phyloP scores from a whole-genome alignment of 2,797 vertebrate genomes.

The Gymnopithys bicolor region DNA sequence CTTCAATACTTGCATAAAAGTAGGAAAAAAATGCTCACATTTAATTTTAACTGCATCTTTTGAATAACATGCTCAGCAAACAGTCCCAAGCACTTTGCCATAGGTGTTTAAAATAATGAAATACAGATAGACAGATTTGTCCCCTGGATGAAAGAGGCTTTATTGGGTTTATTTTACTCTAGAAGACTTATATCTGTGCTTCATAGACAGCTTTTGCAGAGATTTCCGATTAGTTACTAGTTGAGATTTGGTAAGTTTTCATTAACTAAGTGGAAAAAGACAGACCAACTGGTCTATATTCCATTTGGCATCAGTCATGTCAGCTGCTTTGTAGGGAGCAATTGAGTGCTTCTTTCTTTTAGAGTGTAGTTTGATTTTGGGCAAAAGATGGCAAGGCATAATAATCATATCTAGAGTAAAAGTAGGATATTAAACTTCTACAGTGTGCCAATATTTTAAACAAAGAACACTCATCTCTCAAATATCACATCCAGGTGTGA shows the following conservation, averaged over 20 bases:
- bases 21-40: neutral
- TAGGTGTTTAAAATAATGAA: neutral
- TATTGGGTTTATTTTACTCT: neutral
- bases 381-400: neutral
- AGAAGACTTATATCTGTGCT: neutral
- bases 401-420: conserved; percentile 13
- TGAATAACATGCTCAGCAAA: neutral
- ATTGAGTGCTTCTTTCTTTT: neutral
- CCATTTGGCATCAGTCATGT: neutral
- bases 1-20: neutral
- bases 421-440: neutral
- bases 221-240: neutral
- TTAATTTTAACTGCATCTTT: neutral
- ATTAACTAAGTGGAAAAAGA: conserved; percentile 15
- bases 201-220: neutral
- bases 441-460: neutral
- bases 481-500: neutral
- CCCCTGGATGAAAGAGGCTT: neutral
- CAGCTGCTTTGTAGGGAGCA: neutral
- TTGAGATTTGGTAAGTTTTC: neutral
- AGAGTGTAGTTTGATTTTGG: neutral
- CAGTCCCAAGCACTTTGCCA: neutral
- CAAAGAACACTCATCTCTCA: conserved; percentile 7
- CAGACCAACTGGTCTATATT: neutral
- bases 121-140: neutral